Percentiles rank a stretch among this genome's conserved stretches.
Evolutionary conservation across 2,797 vertebrate genomes (phyloP).

Genomic region (Lacerta bilineata): DNA sequence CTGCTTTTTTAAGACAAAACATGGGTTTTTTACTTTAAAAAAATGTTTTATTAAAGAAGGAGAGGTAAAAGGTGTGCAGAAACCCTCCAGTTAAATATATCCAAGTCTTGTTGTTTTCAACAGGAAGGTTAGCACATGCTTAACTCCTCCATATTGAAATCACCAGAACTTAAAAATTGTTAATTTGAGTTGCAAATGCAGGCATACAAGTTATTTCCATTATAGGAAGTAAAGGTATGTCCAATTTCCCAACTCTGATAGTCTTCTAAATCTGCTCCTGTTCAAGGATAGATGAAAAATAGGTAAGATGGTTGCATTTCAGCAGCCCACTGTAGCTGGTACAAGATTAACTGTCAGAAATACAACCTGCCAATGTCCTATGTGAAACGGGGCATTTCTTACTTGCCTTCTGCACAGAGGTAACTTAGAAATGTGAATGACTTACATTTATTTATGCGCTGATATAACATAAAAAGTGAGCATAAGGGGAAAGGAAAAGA

Average conservation of each 20-base stretch:
- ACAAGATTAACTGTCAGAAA: background rate
- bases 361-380: background rate
- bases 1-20: background rate
- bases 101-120: constrained; percentile 12
- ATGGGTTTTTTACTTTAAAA: background rate
- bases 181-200: background rate
- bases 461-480: background rate
- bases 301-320: background rate
- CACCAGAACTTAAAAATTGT: background rate
- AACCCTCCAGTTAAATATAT: background rate
- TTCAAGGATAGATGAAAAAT: background rate
- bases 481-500: background rate
- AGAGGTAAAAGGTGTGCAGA: background rate
- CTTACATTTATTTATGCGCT: background rate
- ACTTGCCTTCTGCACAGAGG: background rate
- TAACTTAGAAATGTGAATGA: background rate
- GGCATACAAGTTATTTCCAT: constrained; percentile 32
- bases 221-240: constrained; percentile 21
- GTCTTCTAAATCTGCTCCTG: background rate
- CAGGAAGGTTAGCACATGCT: background rate
- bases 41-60: background rate
- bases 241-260: background rate
- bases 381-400: background rate
- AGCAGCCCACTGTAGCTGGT: background rate
- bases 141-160: background rate